Conservation (phyloP, 2,113 vertebrate species). For the Gallinago media region DNA sequence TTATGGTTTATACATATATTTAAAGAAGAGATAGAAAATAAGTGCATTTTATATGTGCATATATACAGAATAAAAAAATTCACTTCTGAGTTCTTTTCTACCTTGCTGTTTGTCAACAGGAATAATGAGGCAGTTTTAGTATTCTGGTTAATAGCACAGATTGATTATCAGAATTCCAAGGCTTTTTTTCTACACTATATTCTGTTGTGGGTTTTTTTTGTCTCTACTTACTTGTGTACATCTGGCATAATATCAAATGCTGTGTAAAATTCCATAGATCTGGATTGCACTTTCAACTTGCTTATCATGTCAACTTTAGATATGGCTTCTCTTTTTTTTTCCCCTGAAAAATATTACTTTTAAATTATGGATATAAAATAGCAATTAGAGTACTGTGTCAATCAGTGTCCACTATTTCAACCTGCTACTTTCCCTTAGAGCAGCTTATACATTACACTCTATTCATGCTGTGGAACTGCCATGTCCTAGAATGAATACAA, state of each 20-base stretch:
- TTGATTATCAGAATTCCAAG: neutral
- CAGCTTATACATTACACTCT: conserved; percentile 39
- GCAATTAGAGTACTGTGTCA: neutral
- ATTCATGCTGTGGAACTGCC: conserved; percentile 43
- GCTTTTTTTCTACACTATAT: neutral
- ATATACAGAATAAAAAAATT: too few relatives aligned
- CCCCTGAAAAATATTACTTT: neutral
- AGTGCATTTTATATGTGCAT: neutral
- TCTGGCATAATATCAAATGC: neutral
- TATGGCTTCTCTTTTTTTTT: neutral
- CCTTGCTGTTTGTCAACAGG: neutral
- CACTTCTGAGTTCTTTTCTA: neutral
- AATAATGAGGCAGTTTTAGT: neutral
- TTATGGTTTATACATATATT: neutral
- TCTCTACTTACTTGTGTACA: neutral
- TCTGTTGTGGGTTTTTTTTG: neutral
- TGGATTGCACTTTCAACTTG: neutral
- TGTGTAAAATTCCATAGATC: neutral
- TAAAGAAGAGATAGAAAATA: neutral
- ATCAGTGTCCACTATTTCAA: neutral
- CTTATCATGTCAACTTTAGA: neutral
- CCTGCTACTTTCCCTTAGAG: conserved; percentile 45
- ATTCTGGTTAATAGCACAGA: neutral
- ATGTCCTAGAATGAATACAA: conserved; percentile 66
- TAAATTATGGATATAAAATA: conserved; percentile 22